Evolutionary conservation across 2,797 vertebrate genomes (phyloP).

Genomic region (Carcharodon carcharias): DNA sequence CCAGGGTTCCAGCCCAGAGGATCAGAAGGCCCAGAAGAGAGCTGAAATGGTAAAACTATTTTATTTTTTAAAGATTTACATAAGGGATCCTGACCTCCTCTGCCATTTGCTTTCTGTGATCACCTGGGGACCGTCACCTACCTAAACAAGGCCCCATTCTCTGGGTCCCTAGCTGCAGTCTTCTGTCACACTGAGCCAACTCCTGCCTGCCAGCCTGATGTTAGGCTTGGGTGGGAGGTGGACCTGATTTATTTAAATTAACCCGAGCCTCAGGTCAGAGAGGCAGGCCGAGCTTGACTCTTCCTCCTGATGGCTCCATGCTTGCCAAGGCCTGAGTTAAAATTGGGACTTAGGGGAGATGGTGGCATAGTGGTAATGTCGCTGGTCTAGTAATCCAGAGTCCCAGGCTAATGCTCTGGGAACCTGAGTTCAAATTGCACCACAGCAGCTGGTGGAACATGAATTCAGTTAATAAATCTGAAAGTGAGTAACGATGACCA

Average conservation of each 20-base stretch:
- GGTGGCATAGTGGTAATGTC: too few species aligned
- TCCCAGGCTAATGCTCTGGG: too few species aligned
- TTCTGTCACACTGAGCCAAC: background rate
- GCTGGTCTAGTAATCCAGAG: too few species aligned
- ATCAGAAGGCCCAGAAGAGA: background rate
- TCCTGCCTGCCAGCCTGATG: background rate
- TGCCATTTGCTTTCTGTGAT: background rate
- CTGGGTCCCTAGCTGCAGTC: too few species aligned
- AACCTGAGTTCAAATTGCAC: too few species aligned
- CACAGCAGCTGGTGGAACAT: too few species aligned
- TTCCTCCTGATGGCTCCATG: background rate
- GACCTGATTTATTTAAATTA: background rate
- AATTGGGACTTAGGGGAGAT: background rate
- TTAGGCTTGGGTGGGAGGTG: background rate
- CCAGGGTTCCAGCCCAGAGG: background rate
- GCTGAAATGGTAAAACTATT: background rate
- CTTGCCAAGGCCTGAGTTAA: background rate
- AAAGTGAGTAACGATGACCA: too few species aligned
- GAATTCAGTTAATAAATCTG: too few species aligned
- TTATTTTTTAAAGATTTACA: background rate
- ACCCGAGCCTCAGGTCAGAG: background rate
- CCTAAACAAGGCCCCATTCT: background rate
- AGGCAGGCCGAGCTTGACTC: background rate
- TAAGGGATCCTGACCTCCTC: background rate
- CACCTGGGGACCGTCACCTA: background rate